Evolutionary conservation across 2,797 vertebrate genomes (phyloP).

Genomic region (Potorous gilbertii): DNA sequence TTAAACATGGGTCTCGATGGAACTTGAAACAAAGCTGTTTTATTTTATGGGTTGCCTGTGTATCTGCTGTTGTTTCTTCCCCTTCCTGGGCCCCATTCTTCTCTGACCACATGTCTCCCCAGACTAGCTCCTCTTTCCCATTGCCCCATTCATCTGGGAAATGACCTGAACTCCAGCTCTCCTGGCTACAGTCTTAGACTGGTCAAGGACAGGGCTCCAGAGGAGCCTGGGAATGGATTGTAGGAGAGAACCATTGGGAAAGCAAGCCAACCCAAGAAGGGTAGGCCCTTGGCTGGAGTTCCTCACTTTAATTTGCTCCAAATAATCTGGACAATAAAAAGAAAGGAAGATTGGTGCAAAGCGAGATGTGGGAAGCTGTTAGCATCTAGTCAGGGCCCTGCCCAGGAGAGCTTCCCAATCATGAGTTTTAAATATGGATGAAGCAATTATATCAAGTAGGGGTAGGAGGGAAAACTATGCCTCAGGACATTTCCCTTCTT

Average conservation of each 20-base stretch:
- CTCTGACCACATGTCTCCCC: neutral
- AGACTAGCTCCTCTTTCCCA: neutral
- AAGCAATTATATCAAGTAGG: slow-evolving; percentile 37
- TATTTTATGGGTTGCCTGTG: slow-evolving; percentile 57
- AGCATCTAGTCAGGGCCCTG: slow-evolving; percentile 1
- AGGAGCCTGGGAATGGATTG: neutral
- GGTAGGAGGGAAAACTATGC: no score
- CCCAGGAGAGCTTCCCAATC: slow-evolving; percentile 35
- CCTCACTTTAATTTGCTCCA: slow-evolving; percentile 43
- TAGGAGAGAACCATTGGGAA: neutral
- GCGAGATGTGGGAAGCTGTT: slow-evolving; percentile 19
- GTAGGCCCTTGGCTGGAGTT: neutral
- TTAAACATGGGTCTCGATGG: slow-evolving; percentile 67
- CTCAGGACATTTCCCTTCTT: neutral
- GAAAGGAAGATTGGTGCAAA: neutral
- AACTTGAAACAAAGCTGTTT: slow-evolving; percentile 58
- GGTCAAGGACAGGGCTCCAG: no score
- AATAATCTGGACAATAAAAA: slow-evolving; percentile 24
- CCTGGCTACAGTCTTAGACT: neutral
- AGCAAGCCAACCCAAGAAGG: neutral
- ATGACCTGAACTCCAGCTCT: neutral
- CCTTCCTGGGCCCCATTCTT: neutral
- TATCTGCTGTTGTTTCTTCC: neutral
- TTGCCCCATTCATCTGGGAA: neutral
- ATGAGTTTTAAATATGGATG: neutral